Conservation (phyloP, 2,888 invertebrate species). For the Coremacera marginata region DNA sequence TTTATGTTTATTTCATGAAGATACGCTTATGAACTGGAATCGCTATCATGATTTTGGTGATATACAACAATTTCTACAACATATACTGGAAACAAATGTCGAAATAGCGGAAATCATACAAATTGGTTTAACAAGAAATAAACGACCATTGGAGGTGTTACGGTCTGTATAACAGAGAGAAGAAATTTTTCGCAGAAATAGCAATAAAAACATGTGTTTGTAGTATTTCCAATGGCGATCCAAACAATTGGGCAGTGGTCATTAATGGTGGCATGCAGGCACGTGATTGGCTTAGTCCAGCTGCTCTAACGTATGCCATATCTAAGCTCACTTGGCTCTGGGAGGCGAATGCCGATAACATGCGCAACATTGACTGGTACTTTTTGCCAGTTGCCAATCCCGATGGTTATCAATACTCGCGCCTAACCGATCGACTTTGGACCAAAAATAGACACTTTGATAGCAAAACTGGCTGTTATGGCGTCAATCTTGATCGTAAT, state of each 20-base stretch:
- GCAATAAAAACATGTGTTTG: background rate
- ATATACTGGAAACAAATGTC: conserved; percentile 77
- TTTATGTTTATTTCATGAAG: conserved; percentile 44
- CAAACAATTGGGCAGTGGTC: conserved; percentile 76
- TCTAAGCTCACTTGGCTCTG: conserved; percentile 78
- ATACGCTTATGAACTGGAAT: conserved; percentile 76
- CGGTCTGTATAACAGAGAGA: conserved; percentile 50
- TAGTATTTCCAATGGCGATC: conserved; percentile 78
- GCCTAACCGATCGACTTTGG: conserved; percentile 85
- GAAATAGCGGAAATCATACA: conserved; percentile 78
- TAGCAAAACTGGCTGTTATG: conserved; percentile 74
- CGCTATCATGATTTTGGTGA: conserved; percentile 79
- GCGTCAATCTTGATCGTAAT: conserved; percentile 87
- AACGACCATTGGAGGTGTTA: conserved; percentile 78
- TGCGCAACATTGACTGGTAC: conserved; percentile 87
- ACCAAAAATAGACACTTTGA: conserved; percentile 77
- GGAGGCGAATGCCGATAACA: conserved; percentile 71
- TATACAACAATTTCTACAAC: conserved; percentile 79
- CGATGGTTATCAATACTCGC: conserved; percentile 88
- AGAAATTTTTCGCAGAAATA: background rate
- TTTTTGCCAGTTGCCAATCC: conserved; percentile 83
- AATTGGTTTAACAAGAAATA: conserved; percentile 82
- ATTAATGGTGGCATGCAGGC: conserved; percentile 85
- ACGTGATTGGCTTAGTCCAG: conserved; percentile 89
- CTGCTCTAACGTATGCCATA: conserved; percentile 82